Percentiles rank a stretch among this genome's conserved stretches.
phyloP scores from a whole-genome alignment of 2,888 invertebrate species.

The Lypha dubia region DNA sequence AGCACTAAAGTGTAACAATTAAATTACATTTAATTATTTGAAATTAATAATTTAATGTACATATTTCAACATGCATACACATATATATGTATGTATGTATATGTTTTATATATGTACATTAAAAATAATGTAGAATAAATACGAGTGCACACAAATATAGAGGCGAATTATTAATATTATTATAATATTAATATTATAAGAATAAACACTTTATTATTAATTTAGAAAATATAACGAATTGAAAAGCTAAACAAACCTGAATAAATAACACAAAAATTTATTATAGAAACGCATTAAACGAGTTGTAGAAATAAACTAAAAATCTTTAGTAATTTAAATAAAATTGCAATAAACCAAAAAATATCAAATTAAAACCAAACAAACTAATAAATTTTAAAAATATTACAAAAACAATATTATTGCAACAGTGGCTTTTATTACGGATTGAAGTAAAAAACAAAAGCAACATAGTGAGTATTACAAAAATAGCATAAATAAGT shows the following conservation, averaged over 20 bases:
- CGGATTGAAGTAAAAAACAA: too few relatives aligned
- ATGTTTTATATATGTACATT: conserved; percentile 1
- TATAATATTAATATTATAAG: too few relatives aligned
- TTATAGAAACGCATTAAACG: conserved; percentile 27
- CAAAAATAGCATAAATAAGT: background rate
- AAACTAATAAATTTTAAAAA: conserved; percentile 24
- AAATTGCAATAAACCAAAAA: conserved; percentile 56
- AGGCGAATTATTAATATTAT: conserved; percentile 15
- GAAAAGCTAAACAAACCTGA: conserved; percentile 52
- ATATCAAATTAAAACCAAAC: conserved; percentile 31
- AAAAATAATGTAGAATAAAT: background rate
- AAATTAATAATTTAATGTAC: conserved; percentile 11
- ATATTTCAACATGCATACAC: too few relatives aligned
- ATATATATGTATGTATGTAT: conserved; percentile 9
- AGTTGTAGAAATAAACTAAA: conserved; percentile 29
- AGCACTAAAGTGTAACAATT: conserved; percentile 65
- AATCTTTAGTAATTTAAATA: conserved; percentile 31
- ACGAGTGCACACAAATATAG: conserved; percentile 17
- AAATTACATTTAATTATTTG: conserved; percentile 48
- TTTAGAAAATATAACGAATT: conserved; percentile 54
- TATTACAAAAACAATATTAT: background rate
- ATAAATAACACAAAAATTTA: conserved; percentile 6
- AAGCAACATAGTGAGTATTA: background rate
- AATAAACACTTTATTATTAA: conserved; percentile 37
- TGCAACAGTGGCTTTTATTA: background rate